Base-by-base conservation (phyloP, 2,113 vertebrate genomes). In the Bufo bufo region DNA sequence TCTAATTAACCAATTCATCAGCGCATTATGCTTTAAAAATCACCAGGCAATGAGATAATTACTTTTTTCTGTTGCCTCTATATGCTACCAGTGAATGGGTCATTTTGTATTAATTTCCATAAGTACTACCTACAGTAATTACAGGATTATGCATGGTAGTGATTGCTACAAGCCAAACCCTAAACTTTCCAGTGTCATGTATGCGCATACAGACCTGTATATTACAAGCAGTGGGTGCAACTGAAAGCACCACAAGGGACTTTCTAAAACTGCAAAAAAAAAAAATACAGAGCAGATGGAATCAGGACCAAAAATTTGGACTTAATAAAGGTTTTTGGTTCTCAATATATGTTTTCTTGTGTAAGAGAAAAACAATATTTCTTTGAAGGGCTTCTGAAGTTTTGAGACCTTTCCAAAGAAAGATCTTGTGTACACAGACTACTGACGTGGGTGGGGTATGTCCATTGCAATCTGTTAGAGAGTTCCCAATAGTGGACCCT, bases 61-160 rank as follows among this genome's bases (percentile, higher is more conserved):
- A 59, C 33, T 81, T 23, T 61, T 33, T 81, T 54, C 65, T 77
- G 72, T 63, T 61, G 84, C 56, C 63, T 71, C 82, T 69, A n/a
- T 84, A 69, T 52, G 11, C 82, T 84, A 65, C 50, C n/a, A 16
- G 54, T 33, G 65, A 84, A 71, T 33, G n/a, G 82, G 63, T 84
- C 63, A 84, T 52, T 84, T 84, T 54, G 82, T 71, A 69, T 71
- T 84, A 69, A 71, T 84, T 84, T 84, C 82, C 65, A 84, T 84
- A 84, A 84, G 61, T 52, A 54, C 82, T 71, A 13, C 12, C 47
- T 84, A 33, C 33, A 33, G 33, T 33, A 84, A 84, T 84, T 84
- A 69, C 20, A 69, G 54, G 65, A 71, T 66, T 71, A 84, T 71
- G 47, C 82, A 71, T 71, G 65, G 49, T 49, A 33, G 49, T 69